These are phyloP conservation scores for Listrodromus nycthemerus DNA, from an alignment of 2,888 invertebrate species.

Conservation along the genomic window DNA sequence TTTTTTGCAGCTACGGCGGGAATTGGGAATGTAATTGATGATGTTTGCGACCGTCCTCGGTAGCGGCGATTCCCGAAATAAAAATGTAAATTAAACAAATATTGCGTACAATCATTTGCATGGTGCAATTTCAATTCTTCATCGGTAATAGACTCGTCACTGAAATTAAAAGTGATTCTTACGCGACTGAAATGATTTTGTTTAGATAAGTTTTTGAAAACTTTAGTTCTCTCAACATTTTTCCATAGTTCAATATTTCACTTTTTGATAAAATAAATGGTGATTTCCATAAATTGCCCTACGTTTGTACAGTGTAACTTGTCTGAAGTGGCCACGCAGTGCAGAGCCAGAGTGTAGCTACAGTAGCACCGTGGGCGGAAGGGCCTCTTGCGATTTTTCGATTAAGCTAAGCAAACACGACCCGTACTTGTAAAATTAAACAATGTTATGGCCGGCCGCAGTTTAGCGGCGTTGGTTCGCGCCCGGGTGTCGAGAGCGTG, in stretches of 20 bases:
- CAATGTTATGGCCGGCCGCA: constrained; percentile 32
- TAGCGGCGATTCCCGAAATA: background rate
- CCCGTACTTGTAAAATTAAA: constrained; percentile 65
- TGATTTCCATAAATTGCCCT: constrained; percentile 7
- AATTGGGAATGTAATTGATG: background rate
- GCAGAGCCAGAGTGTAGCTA: constrained; percentile 19
- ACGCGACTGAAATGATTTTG: too few species aligned
- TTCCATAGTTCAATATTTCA: background rate
- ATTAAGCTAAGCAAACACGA: constrained; percentile 77
- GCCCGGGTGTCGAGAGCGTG: constrained; percentile 24
- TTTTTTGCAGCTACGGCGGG: background rate
- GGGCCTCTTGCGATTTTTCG: constrained; percentile 77
- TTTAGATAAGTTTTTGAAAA: too few species aligned
- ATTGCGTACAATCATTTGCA: background rate
- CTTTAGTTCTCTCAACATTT: background rate
- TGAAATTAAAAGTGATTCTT: background rate
- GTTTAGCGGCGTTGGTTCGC: background rate
- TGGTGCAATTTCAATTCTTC: background rate
- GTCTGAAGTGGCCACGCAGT: background rate
- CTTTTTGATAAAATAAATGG: background rate
- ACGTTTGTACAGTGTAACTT: background rate
- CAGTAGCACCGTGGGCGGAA: constrained; percentile 14
- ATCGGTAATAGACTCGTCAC: background rate
- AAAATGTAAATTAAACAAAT: background rate
- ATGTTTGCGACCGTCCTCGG: background rate